A percentile compares a stretch with the other conserved stretches of the same genome.
Evolutionary conservation across 2,888 invertebrate species (phyloP).

Genomic region (Nomada fabriciana): DNA sequence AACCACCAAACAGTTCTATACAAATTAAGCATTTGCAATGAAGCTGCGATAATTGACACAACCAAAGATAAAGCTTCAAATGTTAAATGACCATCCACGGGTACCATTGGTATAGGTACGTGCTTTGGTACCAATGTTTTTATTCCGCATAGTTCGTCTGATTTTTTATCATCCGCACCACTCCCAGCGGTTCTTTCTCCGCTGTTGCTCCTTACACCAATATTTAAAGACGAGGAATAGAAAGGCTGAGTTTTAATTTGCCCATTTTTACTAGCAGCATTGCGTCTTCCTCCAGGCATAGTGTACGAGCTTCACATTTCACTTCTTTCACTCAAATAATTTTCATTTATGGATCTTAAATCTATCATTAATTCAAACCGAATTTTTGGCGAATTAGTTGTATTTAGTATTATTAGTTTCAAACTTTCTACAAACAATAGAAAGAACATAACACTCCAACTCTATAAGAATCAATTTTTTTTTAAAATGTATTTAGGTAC

Average conservation of each 20-base stretch:
- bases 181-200: constrained; percentile 58
- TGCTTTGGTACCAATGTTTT: constrained; percentile 89
- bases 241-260: constrained; percentile 83
- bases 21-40: constrained; percentile 96
- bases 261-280: constrained; percentile 76
- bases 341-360: neutral
- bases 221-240: constrained; percentile 49
- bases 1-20: constrained; percentile 99
- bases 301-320: constrained; percentile 67
- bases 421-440: neutral
- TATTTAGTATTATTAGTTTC: neutral
- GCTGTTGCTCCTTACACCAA: constrained; percentile 62
- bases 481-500: neutral
- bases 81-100: constrained; percentile 91
- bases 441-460: neutral
- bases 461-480: neutral
- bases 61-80: constrained; percentile 95
- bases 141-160: constrained; percentile 75
- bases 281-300: constrained; percentile 82
- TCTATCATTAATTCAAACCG: neutral
- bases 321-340: constrained; percentile 4
- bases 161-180: constrained; percentile 76
- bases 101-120: constrained; percentile 92
- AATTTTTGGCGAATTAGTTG: no score
- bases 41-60: constrained; percentile 91